Percentiles rank a stretch among this genome's conserved stretches.
These are phyloP conservation scores for Pycnonotus jocosus DNA, from an alignment of 2,113 vertebrate species.

Conservation along the genomic window DNA sequence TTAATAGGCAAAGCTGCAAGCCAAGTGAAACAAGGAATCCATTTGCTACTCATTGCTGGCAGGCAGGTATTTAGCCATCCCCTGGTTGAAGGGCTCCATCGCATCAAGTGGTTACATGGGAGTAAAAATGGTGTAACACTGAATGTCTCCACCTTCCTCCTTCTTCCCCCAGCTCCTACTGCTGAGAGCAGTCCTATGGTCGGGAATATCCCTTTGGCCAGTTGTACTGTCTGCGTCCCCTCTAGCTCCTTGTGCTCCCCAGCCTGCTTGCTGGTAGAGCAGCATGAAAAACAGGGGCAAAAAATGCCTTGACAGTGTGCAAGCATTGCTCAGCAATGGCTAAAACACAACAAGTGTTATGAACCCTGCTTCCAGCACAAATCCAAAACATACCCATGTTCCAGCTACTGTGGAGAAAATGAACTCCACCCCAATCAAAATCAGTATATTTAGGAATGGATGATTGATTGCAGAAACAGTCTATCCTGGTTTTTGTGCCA, in stretches of 20 bases:
- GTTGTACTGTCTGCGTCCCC: background rate
- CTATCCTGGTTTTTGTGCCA: background rate
- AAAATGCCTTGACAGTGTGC: fast-evolving
- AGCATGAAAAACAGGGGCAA: background rate
- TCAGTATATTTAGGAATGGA: background rate
- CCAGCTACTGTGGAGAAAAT: background rate
- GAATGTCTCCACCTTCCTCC: background rate
- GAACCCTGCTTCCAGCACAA: background rate
- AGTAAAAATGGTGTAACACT: background rate
- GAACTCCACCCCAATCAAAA: background rate
- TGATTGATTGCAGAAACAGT: background rate
- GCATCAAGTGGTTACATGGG: fast-evolving
- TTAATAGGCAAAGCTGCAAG: background rate
- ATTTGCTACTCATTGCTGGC: background rate
- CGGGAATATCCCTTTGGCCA: background rate
- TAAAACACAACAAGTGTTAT: background rate
- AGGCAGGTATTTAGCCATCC: background rate
- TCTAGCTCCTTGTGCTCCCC: background rate
- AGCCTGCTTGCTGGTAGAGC: background rate
- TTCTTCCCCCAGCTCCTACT: background rate
- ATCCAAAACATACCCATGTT: background rate
- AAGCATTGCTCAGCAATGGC: background rate
- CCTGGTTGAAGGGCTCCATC: background rate
- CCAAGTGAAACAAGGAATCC: background rate
- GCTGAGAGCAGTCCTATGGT: background rate